These are phyloP conservation scores for Tetropium fuscum DNA, from an alignment of 2,888 invertebrate genomes.

Conservation along the genomic window DNA sequence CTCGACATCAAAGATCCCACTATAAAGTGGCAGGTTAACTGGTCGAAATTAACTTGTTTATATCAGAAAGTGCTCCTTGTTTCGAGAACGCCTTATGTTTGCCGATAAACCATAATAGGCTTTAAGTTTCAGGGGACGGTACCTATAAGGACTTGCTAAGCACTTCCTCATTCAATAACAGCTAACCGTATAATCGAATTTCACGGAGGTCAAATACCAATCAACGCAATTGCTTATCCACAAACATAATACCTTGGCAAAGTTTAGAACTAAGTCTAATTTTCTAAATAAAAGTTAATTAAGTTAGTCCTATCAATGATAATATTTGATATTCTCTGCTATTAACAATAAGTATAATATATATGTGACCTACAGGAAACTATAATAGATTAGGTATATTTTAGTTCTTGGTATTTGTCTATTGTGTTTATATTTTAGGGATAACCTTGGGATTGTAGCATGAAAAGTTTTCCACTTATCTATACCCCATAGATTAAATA, in stretches of 20 bases:
- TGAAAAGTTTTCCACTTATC: too few relatives aligned
- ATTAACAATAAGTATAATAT: too few relatives aligned
- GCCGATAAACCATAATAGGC: neutral
- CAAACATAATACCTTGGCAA: conserved; percentile 25
- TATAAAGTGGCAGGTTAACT: conserved; percentile 1
- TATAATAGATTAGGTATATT: too few relatives aligned
- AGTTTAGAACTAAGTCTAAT: conserved; percentile 18
- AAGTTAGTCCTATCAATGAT: too few relatives aligned
- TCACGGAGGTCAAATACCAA: conserved; percentile 43
- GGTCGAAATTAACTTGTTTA: conserved; percentile 10
- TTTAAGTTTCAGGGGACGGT: neutral
- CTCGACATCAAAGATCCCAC: conserved; percentile 5
- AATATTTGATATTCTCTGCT: too few relatives aligned
- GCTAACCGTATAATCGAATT: conserved; percentile 42
- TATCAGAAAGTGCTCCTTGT: neutral
- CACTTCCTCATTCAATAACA: conserved; percentile 29
- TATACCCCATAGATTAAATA: too few relatives aligned
- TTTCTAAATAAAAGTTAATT: too few relatives aligned
- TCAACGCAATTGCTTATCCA: conserved; percentile 28
- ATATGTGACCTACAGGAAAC: too few relatives aligned
- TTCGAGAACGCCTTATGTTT: conserved; percentile 9
- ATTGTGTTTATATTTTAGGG: too few relatives aligned
- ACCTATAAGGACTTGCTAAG: conserved; percentile 2
- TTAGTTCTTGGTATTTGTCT: too few relatives aligned
- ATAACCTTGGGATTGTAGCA: too few relatives aligned